A percentile compares a stretch with the other conserved stretches of the same genome.
Evolutionary conservation across 92 coral and sea anemone genomes (phyloP).

Genomic region (Parazoanthus atlanticus): DNA sequence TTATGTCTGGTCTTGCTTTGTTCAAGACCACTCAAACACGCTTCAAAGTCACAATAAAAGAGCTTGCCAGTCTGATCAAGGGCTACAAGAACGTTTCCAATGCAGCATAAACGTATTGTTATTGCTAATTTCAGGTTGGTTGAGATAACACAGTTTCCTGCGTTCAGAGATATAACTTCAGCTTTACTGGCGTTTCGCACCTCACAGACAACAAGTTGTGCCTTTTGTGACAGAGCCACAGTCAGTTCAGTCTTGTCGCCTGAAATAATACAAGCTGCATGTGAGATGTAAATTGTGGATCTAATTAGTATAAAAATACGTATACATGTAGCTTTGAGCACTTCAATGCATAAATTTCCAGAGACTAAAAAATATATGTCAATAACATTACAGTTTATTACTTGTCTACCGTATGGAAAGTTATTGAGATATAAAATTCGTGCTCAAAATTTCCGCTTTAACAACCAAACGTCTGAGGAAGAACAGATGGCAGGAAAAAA

Average conservation of each 20-base stretch:
- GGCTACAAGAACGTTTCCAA: constrained; percentile 2
- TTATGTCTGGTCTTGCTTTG: not conserved
- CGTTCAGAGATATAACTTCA: not conserved
- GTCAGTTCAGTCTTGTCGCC: not conserved
- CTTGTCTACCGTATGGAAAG: too few relatives aligned
- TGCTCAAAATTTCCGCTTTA: not conserved
- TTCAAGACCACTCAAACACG: not conserved
- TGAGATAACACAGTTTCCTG: not conserved
- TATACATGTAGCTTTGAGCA: not conserved
- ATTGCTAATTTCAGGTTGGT: constrained; percentile 13
- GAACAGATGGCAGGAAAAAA: too few relatives aligned
- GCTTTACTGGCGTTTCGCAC: not conserved
- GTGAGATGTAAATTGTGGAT: not conserved
- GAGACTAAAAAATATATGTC: too few relatives aligned
- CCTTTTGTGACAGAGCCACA: not conserved
- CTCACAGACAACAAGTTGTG: constrained; percentile 10
- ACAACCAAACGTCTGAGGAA: not conserved
- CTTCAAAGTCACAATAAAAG: constrained; percentile 9
- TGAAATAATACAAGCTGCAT: not conserved
- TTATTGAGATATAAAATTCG: too few relatives aligned
- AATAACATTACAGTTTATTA: too few relatives aligned
- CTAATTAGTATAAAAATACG: not conserved
- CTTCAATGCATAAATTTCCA: not conserved
- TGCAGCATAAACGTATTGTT: not conserved
- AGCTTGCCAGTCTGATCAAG: constrained; percentile 26